Percentiles rank a stretch among this genome's conserved stretches.
Conservation (phyloP, 1,140 invertebrate genomes). For the Dinoponera quadriceps region DNA sequence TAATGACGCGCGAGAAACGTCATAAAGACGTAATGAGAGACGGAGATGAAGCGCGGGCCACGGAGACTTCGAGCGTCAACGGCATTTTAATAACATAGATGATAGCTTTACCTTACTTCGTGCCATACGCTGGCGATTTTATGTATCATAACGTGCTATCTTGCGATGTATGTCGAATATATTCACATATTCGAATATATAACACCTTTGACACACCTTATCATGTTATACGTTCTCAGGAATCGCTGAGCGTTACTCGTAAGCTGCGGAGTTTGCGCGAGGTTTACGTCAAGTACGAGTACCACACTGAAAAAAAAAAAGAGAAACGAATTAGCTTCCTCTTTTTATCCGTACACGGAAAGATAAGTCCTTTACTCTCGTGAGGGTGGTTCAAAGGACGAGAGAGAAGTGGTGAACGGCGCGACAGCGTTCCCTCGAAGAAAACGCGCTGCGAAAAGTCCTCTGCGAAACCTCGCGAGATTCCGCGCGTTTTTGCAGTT, state of each 20-base stretch:
- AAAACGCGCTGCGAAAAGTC: slow-evolving; percentile 1
- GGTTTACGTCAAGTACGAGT: no score
- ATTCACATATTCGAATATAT: slow-evolving; percentile 11
- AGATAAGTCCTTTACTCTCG: no score
- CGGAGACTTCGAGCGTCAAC: slow-evolving; percentile 23
- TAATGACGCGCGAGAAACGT: neutral
- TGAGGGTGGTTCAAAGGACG: neutral
- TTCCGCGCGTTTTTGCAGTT: neutral
- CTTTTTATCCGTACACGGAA: no score
- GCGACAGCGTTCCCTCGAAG: neutral
- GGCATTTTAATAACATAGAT: slow-evolving; percentile 17
- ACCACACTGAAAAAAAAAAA: no score
- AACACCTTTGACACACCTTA: slow-evolving; percentile 7
- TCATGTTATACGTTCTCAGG: slow-evolving; percentile 28
- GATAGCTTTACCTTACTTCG: slow-evolving; percentile 14
- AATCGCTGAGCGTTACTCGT: neutral
- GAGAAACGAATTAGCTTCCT: no score
- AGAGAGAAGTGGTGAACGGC: neutral
- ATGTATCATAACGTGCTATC: slow-evolving; percentile 1
- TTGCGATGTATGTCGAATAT: slow-evolving; percentile 4
- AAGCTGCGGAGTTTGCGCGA: slow-evolving; percentile 1
- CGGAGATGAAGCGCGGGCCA: neutral
- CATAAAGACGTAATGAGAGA: neutral
- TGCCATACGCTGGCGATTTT: slow-evolving; percentile 35
- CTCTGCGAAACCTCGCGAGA: no score